Evolutionary conservation across 64 coral and sea anemone genomes (phyloP).

Genomic region (Dendrophyllia cribrosa): DNA sequence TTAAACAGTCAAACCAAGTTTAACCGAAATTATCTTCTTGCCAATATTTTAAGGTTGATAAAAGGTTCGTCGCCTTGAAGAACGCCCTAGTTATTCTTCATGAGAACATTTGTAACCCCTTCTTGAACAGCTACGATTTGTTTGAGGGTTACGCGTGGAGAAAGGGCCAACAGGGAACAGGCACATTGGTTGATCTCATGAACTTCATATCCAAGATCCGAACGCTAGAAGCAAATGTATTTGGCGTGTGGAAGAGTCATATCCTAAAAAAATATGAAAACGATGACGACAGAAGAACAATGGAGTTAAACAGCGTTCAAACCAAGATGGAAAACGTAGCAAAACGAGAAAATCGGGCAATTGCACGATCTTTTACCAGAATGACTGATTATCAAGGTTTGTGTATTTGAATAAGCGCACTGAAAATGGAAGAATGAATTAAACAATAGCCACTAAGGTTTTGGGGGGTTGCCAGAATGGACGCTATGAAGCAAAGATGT

Average conservation of each 20-base stretch:
- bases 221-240: background rate
- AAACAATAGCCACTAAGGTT: too few relatives aligned
- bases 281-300: background rate
- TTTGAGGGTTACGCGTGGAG: conserved; percentile 32
- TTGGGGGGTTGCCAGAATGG: too few relatives aligned
- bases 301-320: conserved; percentile 1
- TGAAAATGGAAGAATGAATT: background rate
- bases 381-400: conserved; percentile 32
- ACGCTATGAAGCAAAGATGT: too few relatives aligned
- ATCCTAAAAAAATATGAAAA: conserved; percentile 16
- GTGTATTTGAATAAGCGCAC: background rate
- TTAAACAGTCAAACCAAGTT: too few relatives aligned
- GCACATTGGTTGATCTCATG: background rate
- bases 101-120: conserved; percentile 27
- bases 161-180: conserved; percentile 21
- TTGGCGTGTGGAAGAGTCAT: conserved; percentile 12
- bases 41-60: background rate
- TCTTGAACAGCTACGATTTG: conserved; percentile 15
- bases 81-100: background rate
- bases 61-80: background rate
- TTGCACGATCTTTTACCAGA: conserved; percentile 20
- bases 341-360: background rate
- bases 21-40: too few relatives aligned
- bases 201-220: conserved; percentile 13
- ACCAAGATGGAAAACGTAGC: background rate